Evolutionary conservation across 2,888 invertebrate genomes (phyloP), one percentile per base, ranked within the genome.

Genomic region (Pristionchus arcanus): DNA sequence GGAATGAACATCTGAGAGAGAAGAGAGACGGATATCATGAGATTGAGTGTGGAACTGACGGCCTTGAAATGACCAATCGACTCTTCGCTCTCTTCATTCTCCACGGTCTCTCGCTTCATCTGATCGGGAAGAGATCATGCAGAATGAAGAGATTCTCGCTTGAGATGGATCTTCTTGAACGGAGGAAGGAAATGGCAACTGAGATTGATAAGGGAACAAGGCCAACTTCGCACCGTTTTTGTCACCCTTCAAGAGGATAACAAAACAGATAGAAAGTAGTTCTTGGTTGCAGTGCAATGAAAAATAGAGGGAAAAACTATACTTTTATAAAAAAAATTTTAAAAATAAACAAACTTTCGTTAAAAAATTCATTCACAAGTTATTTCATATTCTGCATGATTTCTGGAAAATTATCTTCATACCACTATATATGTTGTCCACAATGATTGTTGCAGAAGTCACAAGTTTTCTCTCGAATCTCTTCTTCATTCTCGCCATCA

Each of bases 101-200:
- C 25, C n/a, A 63, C 1, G 63, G 7, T 63, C 63, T 63, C 5
- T 63, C 25, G 11, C 63, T 63, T n/a, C n/a, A 1, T n/a, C 25
- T 63, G 63, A 63, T n/a, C n/a, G 63, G 25, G 5, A 9, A 63
- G 63, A 63, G 25, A 63, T 25, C 7, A 25, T 63, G n/a, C n/a
- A n/a, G 4, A n/a, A 63, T 63, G 63, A 63, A 9, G 63, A 63
- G 63, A n/a, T n/a, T 63, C 59, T 59, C 59, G 1, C 59, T 63
- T n/a, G 63, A 63, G 63, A 63, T 21, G 63, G 25, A 68, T 68
- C 2, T 68, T 68, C 31, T 37, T 37, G 63, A 63, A 37, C 7
- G 2, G 74, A 71, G 74, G n/a, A 63, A 68, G 68, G 68, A 74
- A 74, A 74, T 74, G 74, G 74, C 74, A 74, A 34, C 37, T 42